Evolutionary conservation across 2,888 invertebrate species (phyloP).

Genomic region (Brachyptera putata): DNA sequence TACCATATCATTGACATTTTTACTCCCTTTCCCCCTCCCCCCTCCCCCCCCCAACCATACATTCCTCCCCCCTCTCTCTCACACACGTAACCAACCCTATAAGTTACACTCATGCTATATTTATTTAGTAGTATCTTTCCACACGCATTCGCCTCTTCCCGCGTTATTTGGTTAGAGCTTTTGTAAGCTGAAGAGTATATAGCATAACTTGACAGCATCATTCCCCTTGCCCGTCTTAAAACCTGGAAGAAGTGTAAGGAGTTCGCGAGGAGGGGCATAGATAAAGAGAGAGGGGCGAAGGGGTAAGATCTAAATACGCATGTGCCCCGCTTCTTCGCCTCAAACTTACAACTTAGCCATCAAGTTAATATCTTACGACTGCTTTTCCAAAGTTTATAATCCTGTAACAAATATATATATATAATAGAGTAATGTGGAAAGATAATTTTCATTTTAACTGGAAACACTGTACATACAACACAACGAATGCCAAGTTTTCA

Average conservation of each 20-base stretch:
- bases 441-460: background rate
- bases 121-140: conserved; percentile 1
- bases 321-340: background rate
- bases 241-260: background rate
- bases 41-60: too few species aligned
- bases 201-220: background rate
- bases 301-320: background rate
- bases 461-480: background rate
- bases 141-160: too few species aligned
- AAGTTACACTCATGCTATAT: background rate
- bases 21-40: too few species aligned
- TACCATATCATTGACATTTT: too few species aligned
- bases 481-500: too few species aligned
- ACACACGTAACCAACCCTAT: background rate
- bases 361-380: conserved; percentile 6
- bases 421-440: conserved; percentile 1
- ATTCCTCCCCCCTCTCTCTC: too few species aligned
- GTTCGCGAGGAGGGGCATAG: background rate
- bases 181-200: background rate
- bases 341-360: background rate
- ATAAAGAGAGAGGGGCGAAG: background rate
- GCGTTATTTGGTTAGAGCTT: conserved; percentile 9
- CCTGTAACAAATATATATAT: background rate
- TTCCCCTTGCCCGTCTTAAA: background rate
- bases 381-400: conserved; percentile 7